A percentile compares a stretch with the other conserved stretches of the same genome.
These are phyloP conservation scores for Ceratosolen fusciceps DNA, from an alignment of 1,140 invertebrate genomes.

Conservation along the genomic window DNA sequence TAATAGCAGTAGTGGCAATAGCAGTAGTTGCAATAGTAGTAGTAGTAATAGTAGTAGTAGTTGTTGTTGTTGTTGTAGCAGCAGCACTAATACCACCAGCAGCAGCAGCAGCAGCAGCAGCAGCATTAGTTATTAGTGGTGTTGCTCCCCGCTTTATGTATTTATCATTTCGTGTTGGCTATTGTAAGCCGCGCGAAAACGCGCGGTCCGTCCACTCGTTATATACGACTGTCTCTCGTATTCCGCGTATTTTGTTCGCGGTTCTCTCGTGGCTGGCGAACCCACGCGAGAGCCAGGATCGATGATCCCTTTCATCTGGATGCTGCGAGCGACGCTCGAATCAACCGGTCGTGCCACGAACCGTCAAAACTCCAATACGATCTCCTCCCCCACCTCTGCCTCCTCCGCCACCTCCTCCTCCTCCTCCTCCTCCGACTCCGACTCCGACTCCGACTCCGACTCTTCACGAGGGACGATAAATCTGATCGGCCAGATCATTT, in stretches of 20 bases:
- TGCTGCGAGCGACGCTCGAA: slow-evolving; percentile 26
- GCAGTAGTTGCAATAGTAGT: no score
- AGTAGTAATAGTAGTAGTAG: no score
- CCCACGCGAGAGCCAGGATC: slow-evolving; percentile 5
- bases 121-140: no score
- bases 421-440: no score
- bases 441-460: no score
- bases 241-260: background rate
- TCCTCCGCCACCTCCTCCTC: no score
- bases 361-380: background rate
- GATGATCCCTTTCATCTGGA: slow-evolving; percentile 54
- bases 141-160: background rate
- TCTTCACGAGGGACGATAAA: slow-evolving; percentile 40
- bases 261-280: background rate
- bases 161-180: slow-evolving; percentile 18
- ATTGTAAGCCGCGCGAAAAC: background rate
- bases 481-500: slow-evolving; percentile 15
- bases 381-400: no score
- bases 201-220: background rate
- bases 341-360: slow-evolving; percentile 43
- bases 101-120: no score
- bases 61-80: no score
- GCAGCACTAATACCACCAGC: no score
- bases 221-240: slow-evolving; percentile 9
- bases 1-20: no score